Conservation (phyloP, 2,797 vertebrate species). For the Pseudomugil gertrudae region DNA sequence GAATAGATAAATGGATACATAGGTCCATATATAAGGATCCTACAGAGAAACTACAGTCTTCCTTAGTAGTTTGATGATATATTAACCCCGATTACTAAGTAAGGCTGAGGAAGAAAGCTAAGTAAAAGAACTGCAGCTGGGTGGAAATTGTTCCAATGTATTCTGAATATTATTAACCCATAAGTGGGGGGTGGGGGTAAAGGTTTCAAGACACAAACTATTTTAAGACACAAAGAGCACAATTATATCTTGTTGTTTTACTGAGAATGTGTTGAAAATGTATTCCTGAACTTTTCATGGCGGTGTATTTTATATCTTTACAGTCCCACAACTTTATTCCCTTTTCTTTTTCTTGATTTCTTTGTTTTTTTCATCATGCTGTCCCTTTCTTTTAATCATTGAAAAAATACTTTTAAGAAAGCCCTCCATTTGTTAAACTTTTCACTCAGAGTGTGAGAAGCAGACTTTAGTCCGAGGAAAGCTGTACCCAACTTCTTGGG, state of each 20-base stretch:
- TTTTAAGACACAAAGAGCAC: not conserved
- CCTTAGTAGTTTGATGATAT: not conserved
- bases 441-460: not conserved
- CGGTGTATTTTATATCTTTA: not conserved
- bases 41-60: not conserved
- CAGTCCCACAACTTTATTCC: not conserved
- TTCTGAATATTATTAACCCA: not conserved
- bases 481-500: too few relatives aligned
- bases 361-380: not conserved
- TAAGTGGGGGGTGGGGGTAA: not conserved
- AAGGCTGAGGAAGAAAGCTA: not conserved
- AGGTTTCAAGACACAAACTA: not conserved
- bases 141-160: not conserved
- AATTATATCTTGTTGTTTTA: not conserved
- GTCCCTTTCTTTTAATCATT: not conserved
- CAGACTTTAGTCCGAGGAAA: too few relatives aligned
- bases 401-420: not conserved
- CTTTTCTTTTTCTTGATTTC: not conserved
- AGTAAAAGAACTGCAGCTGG: too few relatives aligned
- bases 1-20: not conserved
- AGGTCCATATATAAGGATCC: not conserved
- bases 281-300: not conserved
- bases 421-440: not conserved
- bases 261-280: not conserved
- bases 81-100: not conserved